phyloP scores from a whole-genome alignment of 2,113 vertebrate genomes.

The Rhinogobius similis region DNA sequence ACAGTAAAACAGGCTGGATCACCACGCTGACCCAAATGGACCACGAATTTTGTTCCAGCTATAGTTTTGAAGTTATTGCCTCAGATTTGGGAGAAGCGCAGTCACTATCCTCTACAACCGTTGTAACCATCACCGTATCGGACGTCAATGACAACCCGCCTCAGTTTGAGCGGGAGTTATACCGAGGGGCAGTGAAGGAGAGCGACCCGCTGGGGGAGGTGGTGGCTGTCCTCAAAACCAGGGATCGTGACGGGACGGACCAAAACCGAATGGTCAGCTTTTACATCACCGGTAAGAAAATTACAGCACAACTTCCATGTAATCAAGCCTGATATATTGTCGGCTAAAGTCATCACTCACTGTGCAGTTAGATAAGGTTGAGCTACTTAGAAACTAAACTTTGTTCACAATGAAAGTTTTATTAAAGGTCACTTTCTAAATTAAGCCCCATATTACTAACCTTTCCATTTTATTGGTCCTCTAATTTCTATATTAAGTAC shows the following conservation, averaged over 20 bases:
- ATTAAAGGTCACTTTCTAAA: conserved; percentile 46
- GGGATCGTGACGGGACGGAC: conserved; percentile 87
- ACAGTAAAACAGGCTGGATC: conserved; percentile 96
- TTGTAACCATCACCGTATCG: conserved; percentile 88
- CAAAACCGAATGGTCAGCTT: conserved; percentile 93
- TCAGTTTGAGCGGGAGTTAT: conserved; percentile 84
- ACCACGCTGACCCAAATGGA: conserved; percentile 89
- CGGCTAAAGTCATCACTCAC: conserved; percentile 2
- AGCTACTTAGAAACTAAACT: conserved; percentile 22
- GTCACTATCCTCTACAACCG: conserved; percentile 85
- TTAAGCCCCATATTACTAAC: conserved; percentile 24
- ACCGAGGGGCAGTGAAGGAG: conserved; percentile 88
- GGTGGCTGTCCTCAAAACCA: conserved; percentile 89
- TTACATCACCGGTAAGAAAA: conserved; percentile 87
- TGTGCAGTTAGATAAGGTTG: conserved; percentile 10
- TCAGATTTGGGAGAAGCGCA: conserved; percentile 88
- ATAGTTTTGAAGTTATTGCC: conserved; percentile 90
- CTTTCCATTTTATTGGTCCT: conserved; percentile 16
- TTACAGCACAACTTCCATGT: not conserved
- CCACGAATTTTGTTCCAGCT: conserved; percentile 87
- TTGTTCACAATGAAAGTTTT: conserved; percentile 15
- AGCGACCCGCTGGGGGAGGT: conserved; percentile 91
- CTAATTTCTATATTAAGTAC: conserved; percentile 7
- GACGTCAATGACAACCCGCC: conserved; percentile 96
- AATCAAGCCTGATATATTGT: conserved; percentile 4